Conservation (phyloP, 2,113 vertebrate genomes). For the Boulengeromyrus knoepffleri region DNA sequence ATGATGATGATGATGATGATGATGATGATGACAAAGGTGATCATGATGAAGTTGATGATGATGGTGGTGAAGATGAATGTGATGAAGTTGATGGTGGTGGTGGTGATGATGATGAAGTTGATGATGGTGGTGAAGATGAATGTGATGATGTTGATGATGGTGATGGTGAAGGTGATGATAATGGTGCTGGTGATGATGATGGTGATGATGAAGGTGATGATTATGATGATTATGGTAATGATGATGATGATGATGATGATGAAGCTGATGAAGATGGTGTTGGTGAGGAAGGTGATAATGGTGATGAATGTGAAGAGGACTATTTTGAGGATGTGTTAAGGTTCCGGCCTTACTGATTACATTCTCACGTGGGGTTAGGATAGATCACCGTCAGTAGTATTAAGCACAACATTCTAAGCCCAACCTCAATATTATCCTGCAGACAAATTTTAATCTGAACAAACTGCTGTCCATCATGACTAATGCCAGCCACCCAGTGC, state of each 20-base stretch:
- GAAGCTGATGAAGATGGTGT: background rate
- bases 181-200: background rate
- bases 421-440: background rate
- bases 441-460: background rate
- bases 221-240: background rate
- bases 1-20: background rate
- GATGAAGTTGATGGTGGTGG: background rate
- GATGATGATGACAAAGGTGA: background rate
- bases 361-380: background rate
- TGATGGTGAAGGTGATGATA: background rate
- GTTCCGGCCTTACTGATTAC: background rate
- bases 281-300: background rate
- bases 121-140: no score
- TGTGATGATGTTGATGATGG: no score
- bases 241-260: background rate
- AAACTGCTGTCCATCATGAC: no score
- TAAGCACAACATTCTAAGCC: conserved; percentile 31
- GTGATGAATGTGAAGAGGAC: background rate
- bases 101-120: no score
- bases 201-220: background rate
- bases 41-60: background rate
- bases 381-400: background rate
- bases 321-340: background rate
- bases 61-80: background rate
- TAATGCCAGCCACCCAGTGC: no score